These are phyloP conservation scores for Mastomys coucha DNA, from an alignment of 2,113 vertebrate genomes.

Conservation along the genomic window DNA sequence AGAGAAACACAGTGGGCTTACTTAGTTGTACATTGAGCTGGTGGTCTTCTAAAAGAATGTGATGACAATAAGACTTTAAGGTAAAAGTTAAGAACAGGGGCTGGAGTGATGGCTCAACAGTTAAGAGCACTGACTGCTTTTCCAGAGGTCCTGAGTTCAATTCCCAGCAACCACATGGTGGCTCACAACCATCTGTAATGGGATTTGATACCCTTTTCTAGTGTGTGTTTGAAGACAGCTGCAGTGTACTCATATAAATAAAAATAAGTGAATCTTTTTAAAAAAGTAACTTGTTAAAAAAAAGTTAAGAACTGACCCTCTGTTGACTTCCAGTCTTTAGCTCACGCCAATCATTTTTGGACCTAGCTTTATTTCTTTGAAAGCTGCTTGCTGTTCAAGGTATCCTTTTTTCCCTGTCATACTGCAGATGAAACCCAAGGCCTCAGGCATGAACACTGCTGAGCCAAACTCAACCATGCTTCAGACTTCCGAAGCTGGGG, in stretches of 20 bases:
- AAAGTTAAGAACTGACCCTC: constrained; percentile 71
- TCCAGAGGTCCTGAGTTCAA: no score
- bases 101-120: no score
- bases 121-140: no score
- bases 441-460: background rate
- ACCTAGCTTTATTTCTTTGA: constrained; percentile 56
- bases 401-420: background rate
- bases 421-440: background rate
- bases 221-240: no score
- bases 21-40: constrained; percentile 68
- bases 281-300: background rate
- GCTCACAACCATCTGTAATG: no score
- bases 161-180: no score
- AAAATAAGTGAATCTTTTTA: no score
- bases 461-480: background rate
- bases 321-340: constrained; percentile 63
- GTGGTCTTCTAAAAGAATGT: constrained; percentile 74
- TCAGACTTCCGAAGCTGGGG: background rate
- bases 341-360: constrained; percentile 69
- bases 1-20: constrained; percentile 50
- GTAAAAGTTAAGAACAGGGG: constrained; percentile 65
- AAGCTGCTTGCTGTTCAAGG: constrained; percentile 17
- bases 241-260: no score
- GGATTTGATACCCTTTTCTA: no score
- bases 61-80: constrained; percentile 66